Conservation (phyloP, 2,888 invertebrate genomes). For the Melangyna quadrimaculata region DNA sequence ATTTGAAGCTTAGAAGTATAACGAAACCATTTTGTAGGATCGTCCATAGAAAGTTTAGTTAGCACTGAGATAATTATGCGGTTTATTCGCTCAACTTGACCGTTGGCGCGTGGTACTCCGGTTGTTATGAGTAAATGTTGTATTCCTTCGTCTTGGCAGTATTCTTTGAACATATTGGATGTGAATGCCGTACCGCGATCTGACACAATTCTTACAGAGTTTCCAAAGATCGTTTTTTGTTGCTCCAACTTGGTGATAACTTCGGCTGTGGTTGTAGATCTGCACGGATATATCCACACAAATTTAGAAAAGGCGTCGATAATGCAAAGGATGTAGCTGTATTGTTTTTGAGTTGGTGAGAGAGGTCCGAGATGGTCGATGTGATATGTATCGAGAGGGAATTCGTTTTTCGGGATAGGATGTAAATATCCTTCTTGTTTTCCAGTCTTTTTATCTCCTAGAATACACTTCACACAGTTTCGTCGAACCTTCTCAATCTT, state of each 20-base stretch:
- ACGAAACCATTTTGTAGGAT: neutral
- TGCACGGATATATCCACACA: neutral
- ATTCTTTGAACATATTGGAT: no score
- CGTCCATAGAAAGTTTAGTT: neutral
- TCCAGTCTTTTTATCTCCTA: no score
- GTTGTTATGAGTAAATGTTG: neutral
- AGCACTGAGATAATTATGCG: neutral
- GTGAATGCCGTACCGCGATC: no score
- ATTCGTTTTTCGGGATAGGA: neutral
- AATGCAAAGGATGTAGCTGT: neutral
- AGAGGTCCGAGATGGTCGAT: no score
- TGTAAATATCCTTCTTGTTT: no score
- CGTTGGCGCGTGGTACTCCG: no score
- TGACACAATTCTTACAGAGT: no score
- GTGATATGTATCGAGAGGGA: neutral
- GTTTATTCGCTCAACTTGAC: neutral
- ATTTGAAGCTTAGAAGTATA: neutral
- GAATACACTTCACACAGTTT: neutral
- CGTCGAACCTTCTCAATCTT: neutral
- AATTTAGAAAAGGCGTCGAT: neutral
- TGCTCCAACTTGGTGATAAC: neutral
- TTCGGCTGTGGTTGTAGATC: neutral
- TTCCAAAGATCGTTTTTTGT: no score
- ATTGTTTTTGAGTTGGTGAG: neutral
- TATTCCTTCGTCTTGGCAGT: no score